phyloP scores from a whole-genome alignment of 2,113 vertebrate genomes.

The Gracilinanus agilis region DNA sequence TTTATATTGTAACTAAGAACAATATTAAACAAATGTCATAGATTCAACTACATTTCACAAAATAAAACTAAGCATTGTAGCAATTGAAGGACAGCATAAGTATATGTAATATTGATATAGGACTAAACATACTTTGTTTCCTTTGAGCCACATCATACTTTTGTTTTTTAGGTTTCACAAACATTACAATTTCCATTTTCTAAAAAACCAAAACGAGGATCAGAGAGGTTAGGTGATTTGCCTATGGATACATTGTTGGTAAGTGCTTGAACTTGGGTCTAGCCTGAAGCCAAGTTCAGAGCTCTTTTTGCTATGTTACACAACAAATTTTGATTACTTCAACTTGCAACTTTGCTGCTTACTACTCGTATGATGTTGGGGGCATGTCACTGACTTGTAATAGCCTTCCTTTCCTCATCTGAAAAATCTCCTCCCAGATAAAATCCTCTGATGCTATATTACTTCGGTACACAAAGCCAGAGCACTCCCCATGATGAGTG shows the following conservation, averaged over 20 bases:
- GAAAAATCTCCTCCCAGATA: neutral
- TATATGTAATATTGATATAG: neutral
- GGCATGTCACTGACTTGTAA: neutral
- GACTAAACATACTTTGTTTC: neutral
- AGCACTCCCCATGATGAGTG: neutral
- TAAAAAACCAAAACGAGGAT: neutral
- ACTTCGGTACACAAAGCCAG: neutral
- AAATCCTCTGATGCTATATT: neutral
- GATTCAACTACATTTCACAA: neutral
- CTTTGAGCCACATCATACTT: neutral
- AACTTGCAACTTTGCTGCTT: neutral
- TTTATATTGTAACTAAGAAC: neutral
- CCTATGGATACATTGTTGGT: neutral
- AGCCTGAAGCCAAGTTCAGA: neutral
- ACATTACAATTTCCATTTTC: neutral
- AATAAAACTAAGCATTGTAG: neutral
- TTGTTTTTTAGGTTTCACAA: neutral
- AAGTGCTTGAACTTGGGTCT: neutral
- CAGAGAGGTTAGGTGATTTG: neutral
- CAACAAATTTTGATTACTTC: neutral
- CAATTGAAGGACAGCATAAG: neutral
- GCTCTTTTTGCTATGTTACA: neutral
- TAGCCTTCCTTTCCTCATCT: too few relatives aligned
- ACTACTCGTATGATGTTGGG: neutral
- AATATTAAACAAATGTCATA: neutral